Conservation (phyloP, 2,888 invertebrate species). For the Incurvaria masculella region DNA sequence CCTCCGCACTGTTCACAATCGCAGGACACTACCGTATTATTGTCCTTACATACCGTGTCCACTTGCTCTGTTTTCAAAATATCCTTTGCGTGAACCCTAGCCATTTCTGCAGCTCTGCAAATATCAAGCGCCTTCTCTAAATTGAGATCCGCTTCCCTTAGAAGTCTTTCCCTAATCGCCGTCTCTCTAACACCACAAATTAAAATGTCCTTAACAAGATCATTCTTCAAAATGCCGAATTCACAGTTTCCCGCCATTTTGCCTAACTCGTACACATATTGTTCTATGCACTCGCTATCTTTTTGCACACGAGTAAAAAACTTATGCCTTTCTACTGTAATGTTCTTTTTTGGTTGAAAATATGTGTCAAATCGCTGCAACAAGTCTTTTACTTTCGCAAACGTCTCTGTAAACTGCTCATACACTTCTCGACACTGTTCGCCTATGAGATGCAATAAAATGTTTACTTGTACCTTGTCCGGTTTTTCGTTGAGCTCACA, state of each 20-base stretch:
- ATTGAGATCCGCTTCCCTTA: not conserved
- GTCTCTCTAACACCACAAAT: too few species aligned
- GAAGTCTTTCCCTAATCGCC: not conserved
- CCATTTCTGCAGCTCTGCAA: not conserved
- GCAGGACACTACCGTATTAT: too few species aligned
- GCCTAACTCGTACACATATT: not conserved
- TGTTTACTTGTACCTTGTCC: conserved; percentile 11
- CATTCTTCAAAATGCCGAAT: not conserved
- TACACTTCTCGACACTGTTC: conserved; percentile 14
- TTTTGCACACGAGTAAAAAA: conserved; percentile 15
- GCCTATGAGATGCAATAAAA: conserved; percentile 14
- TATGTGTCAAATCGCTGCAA: conserved; percentile 13
- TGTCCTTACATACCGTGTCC: too few species aligned
- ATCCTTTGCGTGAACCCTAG: not conserved
- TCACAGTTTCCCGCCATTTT: not conserved
- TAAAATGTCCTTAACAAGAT: not conserved
- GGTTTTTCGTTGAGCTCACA: conserved; percentile 12
- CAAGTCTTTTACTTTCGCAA: conserved; percentile 6
- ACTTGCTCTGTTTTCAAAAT: not conserved
- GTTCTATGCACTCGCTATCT: conserved; percentile 14
- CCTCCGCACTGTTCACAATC: too few species aligned
- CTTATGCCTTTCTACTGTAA: conserved; percentile 15
- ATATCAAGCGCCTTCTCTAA: not conserved
- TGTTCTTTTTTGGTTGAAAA: conserved; percentile 15
- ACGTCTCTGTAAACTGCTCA: conserved; percentile 9